Evolutionary conservation across 2,888 invertebrate genomes (phyloP).

Genomic region (Papilio gigon): DNA sequence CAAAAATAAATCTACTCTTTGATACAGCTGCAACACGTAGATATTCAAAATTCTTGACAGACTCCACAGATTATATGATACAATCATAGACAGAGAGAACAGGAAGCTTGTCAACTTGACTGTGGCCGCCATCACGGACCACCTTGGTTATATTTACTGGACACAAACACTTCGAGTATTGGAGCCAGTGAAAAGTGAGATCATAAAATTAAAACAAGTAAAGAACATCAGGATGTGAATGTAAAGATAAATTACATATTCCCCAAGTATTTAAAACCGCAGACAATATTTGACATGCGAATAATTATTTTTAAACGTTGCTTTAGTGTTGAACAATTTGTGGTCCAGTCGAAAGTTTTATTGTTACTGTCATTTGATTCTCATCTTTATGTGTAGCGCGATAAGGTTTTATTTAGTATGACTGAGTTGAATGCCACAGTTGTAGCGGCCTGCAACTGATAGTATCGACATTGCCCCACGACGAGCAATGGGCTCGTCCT

Average conservation of each 20-base stretch:
- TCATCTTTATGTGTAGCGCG: conserved; percentile 29
- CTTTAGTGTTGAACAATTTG: conserved; percentile 42
- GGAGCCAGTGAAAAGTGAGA: neutral
- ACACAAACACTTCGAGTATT: conserved; percentile 34
- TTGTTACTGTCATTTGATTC: conserved; percentile 35
- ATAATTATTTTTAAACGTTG: conserved; percentile 49
- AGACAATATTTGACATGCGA: conserved; percentile 46
- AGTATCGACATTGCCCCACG: conserved; percentile 51
- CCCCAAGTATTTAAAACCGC: conserved; percentile 37
- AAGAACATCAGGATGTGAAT: conserved; percentile 8
- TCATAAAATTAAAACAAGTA: neutral
- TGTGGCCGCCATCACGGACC: conserved; percentile 25
- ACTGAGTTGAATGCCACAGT: conserved; percentile 32
- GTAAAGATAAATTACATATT: conserved; percentile 14
- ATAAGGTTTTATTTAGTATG: conserved; percentile 42
- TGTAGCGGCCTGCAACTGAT: conserved; percentile 51
- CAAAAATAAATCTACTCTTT: no score
- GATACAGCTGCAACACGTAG: no score
- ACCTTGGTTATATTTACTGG: conserved; percentile 25
- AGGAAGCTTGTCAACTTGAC: conserved; percentile 28
- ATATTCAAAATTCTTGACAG: neutral
- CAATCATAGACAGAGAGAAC: conserved; percentile 12
- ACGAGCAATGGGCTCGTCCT: conserved; percentile 50
- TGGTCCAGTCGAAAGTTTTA: conserved; percentile 47
- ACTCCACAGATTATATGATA: neutral